Percentiles rank a stretch among this genome's conserved stretches.
These are phyloP conservation scores for Netelia melanura DNA, from an alignment of 2,888 invertebrate species.

Conservation along the genomic window DNA sequence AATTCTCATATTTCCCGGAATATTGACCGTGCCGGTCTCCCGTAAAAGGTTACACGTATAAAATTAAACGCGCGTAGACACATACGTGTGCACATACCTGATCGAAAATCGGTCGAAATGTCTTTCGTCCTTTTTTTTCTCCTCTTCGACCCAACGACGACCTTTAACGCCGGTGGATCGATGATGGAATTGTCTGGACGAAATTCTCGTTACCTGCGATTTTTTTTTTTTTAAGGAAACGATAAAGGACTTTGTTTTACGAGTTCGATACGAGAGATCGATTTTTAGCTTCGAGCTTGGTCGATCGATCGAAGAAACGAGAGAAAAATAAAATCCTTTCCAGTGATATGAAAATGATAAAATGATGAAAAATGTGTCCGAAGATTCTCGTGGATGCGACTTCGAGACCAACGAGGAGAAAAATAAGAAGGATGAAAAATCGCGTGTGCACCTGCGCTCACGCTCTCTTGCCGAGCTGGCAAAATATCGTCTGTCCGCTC, in stretches of 20 bases:
- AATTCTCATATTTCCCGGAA: slow-evolving; percentile 57
- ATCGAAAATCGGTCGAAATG: slow-evolving; percentile 22
- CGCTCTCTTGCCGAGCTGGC: slow-evolving; percentile 25
- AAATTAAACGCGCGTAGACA: background rate
- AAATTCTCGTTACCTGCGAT: background rate
- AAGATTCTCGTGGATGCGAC: slow-evolving; percentile 15
- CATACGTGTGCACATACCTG: slow-evolving; percentile 30
- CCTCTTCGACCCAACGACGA: slow-evolving; percentile 28
- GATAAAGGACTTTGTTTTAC: background rate
- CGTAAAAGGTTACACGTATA: slow-evolving; percentile 22
- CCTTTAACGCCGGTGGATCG: slow-evolving; percentile 35
- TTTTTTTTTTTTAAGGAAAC: background rate
- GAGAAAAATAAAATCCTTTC: background rate
- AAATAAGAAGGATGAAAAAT: slow-evolving; percentile 11
- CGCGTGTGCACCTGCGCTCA: slow-evolving; percentile 49
- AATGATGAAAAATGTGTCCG: background rate
- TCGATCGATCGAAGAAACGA: too few species aligned
- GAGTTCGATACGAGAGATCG: background rate
- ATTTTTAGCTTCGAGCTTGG: too few species aligned
- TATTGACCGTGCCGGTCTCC: slow-evolving; percentile 10
- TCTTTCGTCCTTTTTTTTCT: background rate
- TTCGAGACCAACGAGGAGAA: background rate
- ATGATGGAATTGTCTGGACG: background rate
- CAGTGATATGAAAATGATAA: background rate
- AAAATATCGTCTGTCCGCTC: slow-evolving; percentile 49